These are phyloP conservation scores for Drosophila nikananu DNA, from an alignment of 1,140 invertebrate species.

Conservation along the genomic window DNA sequence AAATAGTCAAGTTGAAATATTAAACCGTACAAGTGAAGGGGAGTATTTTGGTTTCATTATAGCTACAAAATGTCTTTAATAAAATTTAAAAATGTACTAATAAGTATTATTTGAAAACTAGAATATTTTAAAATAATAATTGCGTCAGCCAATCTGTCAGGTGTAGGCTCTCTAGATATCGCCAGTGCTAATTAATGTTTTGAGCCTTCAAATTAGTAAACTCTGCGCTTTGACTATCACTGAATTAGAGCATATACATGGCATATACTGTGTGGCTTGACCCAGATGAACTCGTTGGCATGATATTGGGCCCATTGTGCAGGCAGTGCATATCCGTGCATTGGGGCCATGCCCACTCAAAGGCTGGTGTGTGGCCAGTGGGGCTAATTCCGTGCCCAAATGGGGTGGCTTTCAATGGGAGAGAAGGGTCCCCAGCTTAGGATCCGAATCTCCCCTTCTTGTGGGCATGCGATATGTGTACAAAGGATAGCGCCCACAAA, in stretches of 20 bases:
- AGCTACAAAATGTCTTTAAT: too few relatives aligned
- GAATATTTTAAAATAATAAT: neutral
- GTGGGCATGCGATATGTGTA: conserved; percentile 57
- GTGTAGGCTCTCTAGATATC: neutral
- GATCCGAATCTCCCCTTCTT: conserved; percentile 14
- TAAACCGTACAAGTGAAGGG: neutral
- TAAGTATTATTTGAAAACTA: neutral
- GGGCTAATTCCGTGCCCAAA: conserved; percentile 73
- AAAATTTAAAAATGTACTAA: too few relatives aligned
- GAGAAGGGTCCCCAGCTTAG: conserved; percentile 12
- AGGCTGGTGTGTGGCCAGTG: conserved; percentile 70
- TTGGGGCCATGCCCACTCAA: conserved; percentile 70
- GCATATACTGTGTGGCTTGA: neutral
- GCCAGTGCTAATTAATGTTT: conserved; percentile 12
- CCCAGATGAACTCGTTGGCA: conserved; percentile 9
- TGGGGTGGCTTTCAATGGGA: conserved; percentile 63
- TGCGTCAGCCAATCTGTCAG: neutral
- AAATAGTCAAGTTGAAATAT: neutral
- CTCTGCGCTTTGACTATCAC: neutral
- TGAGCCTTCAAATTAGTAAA: neutral
- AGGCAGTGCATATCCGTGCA: conserved; percentile 41
- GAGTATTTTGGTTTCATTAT: too few relatives aligned
- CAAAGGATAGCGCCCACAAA: conserved; percentile 58
- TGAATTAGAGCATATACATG: neutral
- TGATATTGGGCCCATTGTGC: conserved; percentile 16